Percentiles rank a stretch among this genome's conserved stretches.
phyloP scores from a whole-genome alignment of 2,888 invertebrate species.

The Pyrgus malvae region DNA sequence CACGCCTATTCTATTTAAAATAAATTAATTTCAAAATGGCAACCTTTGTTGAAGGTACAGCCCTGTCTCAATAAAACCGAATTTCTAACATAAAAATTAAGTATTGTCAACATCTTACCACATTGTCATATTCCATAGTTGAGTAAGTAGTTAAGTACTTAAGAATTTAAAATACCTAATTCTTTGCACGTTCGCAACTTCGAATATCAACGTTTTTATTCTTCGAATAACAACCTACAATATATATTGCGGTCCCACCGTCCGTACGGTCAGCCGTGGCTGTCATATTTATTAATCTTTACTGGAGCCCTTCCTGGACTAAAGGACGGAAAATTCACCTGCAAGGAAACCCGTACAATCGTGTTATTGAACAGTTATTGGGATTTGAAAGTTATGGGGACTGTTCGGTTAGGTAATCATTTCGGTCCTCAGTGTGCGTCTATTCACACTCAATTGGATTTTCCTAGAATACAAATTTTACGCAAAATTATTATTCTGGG shows the following conservation, averaged over 20 bases:
- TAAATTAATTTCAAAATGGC: no score
- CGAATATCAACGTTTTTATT: conserved; percentile 17
- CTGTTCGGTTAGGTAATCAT: conserved; percentile 7
- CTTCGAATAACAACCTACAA: no score
- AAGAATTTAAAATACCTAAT: conserved; percentile 6
- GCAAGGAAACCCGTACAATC: conserved; percentile 50
- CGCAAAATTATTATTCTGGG: no score
- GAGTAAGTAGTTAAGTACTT: no score
- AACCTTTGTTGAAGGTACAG: no score
- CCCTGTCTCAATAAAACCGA: no score
- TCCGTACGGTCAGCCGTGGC: conserved; percentile 53
- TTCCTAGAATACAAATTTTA: no score
- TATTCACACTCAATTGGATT: conserved; percentile 1
- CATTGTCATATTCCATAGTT: no score
- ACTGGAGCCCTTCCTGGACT: conserved; percentile 54
- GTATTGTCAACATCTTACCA: no score
- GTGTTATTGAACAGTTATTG: conserved; percentile 67
- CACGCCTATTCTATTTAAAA: no score
- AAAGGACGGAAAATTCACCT: conserved; percentile 22
- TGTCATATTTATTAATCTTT: conserved; percentile 72
- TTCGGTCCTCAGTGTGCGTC: neutral
- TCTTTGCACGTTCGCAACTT: neutral
- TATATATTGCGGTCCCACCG: conserved; percentile 55
- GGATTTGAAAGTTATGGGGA: conserved; percentile 35
- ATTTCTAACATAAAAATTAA: no score